Percentiles rank a stretch among this genome's conserved stretches.
Conservation (phyloP, 2,888 invertebrate genomes). For the Andrena chrysosceles region DNA sequence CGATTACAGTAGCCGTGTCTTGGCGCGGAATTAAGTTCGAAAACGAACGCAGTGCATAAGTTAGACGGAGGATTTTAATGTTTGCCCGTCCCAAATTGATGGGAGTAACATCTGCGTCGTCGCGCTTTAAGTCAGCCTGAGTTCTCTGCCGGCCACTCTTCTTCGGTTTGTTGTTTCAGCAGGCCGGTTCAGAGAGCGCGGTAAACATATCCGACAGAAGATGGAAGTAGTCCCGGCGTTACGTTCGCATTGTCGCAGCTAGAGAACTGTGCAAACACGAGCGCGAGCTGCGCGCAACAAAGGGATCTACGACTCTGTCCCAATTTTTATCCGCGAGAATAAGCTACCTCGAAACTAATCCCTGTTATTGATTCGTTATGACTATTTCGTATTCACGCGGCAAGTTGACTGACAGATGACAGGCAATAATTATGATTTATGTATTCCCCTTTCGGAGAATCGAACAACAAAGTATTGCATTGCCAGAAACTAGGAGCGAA, state of each 20-base stretch:
- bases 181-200: conserved; percentile 70
- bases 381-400: background rate
- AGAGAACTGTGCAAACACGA: conserved; percentile 67
- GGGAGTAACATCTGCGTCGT: conserved; percentile 60
- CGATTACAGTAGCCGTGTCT: background rate
- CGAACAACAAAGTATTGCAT: too few species aligned
- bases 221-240: conserved; percentile 70
- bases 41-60: conserved; percentile 55
- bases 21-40: conserved; percentile 41
- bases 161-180: conserved; percentile 74
- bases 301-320: conserved; percentile 54
- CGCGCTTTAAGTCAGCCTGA: conserved; percentile 62
- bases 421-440: background rate
- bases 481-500: too few species aligned
- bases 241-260: conserved; percentile 70
- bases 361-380: background rate
- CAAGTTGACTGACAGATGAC: background rate
- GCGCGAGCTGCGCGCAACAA: conserved; percentile 42
- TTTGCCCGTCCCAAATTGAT: conserved; percentile 67
- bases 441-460: too few species aligned
- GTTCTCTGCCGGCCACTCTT: conserved; percentile 66
- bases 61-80: conserved; percentile 60
- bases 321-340: conserved; percentile 54
- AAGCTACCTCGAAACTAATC: conserved; percentile 7
- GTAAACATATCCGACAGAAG: conserved; percentile 74